Percentiles rank a stretch among this genome's conserved stretches.
Conservation (phyloP, 2,888 invertebrate species). For the Heliconius aoede region DNA sequence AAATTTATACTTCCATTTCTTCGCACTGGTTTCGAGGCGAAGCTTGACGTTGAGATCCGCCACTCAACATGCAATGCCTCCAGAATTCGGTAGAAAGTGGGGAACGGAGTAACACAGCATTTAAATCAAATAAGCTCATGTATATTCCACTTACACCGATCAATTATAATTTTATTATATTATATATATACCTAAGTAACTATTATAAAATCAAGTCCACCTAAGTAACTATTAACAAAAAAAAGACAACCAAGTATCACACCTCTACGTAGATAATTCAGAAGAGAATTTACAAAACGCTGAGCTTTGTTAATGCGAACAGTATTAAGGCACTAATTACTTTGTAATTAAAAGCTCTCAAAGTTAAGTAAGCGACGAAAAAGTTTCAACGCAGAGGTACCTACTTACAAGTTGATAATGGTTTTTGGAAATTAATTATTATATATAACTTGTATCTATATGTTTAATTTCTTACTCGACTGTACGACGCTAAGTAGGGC, state of each 20-base stretch:
- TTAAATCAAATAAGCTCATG: no score
- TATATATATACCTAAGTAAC: no score
- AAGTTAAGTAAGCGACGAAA: constrained; percentile 52
- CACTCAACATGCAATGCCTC: no score
- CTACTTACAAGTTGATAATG: constrained; percentile 26
- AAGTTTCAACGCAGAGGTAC: constrained; percentile 43
- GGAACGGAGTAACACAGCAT: no score
- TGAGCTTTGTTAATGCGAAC: constrained; percentile 49
- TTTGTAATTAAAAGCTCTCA: constrained; percentile 52
- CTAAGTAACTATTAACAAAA: background rate
- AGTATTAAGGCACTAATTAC: constrained; percentile 51
- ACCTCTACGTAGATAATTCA: constrained; percentile 34
- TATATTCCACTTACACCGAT: no score
- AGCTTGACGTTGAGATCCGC: no score
- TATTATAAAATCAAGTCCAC: background rate
- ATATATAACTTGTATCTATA: background rate
- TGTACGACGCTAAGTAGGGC: no score
- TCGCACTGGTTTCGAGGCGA: no score
- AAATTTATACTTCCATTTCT: no score
- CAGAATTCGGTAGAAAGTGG: no score
- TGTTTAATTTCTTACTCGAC: no score
- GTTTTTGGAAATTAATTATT: constrained; percentile 28
- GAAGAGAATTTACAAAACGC: constrained; percentile 45
- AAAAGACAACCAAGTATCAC: constrained; percentile 26
- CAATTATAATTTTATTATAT: no score